These are phyloP conservation scores for Ramazzottius varieornatus DNA, from an alignment of 2,888 invertebrate genomes.

Conservation along the genomic window DNA sequence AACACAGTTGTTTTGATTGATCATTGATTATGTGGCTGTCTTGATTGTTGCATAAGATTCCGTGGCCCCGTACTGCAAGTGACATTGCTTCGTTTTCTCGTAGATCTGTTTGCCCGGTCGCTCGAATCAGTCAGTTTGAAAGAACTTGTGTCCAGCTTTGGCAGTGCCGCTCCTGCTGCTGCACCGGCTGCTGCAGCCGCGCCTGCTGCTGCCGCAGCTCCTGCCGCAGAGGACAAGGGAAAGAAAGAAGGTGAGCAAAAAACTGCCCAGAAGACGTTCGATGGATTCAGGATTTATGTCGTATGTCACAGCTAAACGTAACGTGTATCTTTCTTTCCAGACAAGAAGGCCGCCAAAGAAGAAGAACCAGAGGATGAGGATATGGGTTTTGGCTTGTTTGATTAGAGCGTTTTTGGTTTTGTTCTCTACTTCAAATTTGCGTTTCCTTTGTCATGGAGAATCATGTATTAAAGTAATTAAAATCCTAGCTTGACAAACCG, in stretches of 20 bases:
- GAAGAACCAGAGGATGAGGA: background rate
- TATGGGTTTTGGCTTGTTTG: background rate
- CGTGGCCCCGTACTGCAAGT: background rate
- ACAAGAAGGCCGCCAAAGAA: background rate
- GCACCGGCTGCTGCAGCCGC: conserved; percentile 16
- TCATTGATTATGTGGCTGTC: no score
- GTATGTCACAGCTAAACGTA: background rate
- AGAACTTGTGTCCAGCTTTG: conserved; percentile 70
- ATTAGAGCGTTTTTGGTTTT: background rate
- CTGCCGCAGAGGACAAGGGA: conserved; percentile 19
- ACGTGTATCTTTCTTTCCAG: background rate
- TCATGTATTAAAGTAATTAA: no score
- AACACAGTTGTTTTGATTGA: background rate
- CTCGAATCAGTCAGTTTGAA: conserved; percentile 77
- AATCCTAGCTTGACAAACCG: no score
- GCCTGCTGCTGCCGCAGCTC: conserved; percentile 25
- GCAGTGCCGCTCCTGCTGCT: conserved; percentile 50
- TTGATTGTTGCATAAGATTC: no score
- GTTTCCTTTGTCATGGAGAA: no score
- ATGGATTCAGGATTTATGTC: background rate
- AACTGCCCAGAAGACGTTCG: background rate
- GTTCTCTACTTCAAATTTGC: background rate
- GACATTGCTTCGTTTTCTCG: background rate
- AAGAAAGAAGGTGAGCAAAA: background rate
- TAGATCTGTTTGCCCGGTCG: conserved; percentile 66